phyloP scores from a whole-genome alignment of 2,797 vertebrate species.

The Adrianichthys oophorus region DNA sequence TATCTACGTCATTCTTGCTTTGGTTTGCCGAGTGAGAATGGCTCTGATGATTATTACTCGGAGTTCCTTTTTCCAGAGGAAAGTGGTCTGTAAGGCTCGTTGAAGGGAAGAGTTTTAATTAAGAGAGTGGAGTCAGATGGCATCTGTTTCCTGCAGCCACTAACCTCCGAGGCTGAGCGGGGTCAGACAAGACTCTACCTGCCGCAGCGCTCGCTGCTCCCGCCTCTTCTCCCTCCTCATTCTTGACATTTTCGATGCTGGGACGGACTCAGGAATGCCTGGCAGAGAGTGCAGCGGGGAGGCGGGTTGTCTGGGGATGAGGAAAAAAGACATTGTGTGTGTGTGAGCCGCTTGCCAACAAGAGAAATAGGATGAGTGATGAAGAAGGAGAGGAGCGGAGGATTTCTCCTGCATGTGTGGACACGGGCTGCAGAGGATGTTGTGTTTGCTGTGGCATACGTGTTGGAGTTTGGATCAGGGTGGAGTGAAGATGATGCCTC shows the following conservation, averaged over 20 bases:
- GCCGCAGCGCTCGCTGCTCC: constrained; percentile 64
- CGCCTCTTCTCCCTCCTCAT: constrained; percentile 73
- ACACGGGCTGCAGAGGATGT: constrained; percentile 43
- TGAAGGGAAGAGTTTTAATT: constrained; percentile 61
- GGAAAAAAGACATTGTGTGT: constrained; percentile 66
- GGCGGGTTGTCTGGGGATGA: constrained; percentile 65
- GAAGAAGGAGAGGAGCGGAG: constrained; percentile 19
- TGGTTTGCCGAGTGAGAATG: constrained; percentile 22
- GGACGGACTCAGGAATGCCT: constrained; percentile 80
- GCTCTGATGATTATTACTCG: constrained; percentile 31
- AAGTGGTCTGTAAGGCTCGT: constrained; percentile 44
- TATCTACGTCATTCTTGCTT: constrained; percentile 11
- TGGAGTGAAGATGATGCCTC: constrained; percentile 47
- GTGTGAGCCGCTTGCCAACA: constrained; percentile 49
- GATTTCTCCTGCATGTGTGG: constrained; percentile 58
- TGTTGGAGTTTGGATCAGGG: constrained; percentile 44
- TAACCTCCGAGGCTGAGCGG: constrained; percentile 50
- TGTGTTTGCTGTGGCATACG: constrained; percentile 51
- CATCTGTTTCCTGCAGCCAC: constrained; percentile 45
- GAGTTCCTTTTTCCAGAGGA: constrained; percentile 29
- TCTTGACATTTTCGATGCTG: constrained; percentile 79
- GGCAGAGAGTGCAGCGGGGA: constrained; percentile 66
- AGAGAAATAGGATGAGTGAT: constrained; percentile 55
- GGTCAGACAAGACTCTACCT: constrained; percentile 81
- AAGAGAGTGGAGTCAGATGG: constrained; percentile 62